phyloP scores from a whole-genome alignment of 1,140 invertebrate species.

The Drosophila murphyi region DNA sequence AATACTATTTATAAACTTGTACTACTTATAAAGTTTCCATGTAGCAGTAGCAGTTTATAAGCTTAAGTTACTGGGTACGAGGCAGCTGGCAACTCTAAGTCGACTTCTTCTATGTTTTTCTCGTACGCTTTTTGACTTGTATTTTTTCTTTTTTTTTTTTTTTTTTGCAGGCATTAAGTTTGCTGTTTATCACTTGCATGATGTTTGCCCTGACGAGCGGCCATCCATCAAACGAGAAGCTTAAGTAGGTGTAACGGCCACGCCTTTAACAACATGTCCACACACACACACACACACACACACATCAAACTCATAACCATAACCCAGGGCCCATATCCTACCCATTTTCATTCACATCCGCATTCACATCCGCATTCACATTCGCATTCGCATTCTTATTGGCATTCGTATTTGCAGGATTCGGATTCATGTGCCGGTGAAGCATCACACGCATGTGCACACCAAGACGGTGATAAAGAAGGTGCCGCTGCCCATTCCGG shows the following conservation, averaged over 20 bases:
- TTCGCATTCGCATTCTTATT: conserved; percentile 9
- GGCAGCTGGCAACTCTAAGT: neutral
- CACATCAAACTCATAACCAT: neutral
- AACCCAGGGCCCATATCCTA: neutral
- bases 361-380: conserved; percentile 8
- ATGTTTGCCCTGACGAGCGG: conserved; percentile 73
- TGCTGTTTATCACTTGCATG: conserved; percentile 79
- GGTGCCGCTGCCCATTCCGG: conserved; percentile 80
- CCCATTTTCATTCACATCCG: conserved; percentile 12
- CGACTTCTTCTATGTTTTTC: neutral
- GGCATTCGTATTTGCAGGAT: conserved; percentile 60
- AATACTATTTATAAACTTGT: too few species aligned
- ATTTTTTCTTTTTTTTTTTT: conserved; percentile 19
- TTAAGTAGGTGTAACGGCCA: conserved; percentile 77
- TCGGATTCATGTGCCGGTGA: conserved; percentile 83
- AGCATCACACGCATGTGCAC: conserved; percentile 83
- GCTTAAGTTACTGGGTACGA: neutral
- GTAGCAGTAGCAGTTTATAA: too few species aligned
- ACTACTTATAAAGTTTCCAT: too few species aligned
- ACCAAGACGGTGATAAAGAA: conserved; percentile 83
- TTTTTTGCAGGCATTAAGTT: conserved; percentile 71
- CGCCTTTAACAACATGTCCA: conserved; percentile 59
- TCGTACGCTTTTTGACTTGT: too few species aligned
- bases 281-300: conserved; percentile 6
- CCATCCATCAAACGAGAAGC: conserved; percentile 83